A percentile compares a stretch with the other conserved stretches of the same genome.
Conservation (phyloP, 2,888 invertebrate genomes). For the Prosopocoilus inquinatus region DNA sequence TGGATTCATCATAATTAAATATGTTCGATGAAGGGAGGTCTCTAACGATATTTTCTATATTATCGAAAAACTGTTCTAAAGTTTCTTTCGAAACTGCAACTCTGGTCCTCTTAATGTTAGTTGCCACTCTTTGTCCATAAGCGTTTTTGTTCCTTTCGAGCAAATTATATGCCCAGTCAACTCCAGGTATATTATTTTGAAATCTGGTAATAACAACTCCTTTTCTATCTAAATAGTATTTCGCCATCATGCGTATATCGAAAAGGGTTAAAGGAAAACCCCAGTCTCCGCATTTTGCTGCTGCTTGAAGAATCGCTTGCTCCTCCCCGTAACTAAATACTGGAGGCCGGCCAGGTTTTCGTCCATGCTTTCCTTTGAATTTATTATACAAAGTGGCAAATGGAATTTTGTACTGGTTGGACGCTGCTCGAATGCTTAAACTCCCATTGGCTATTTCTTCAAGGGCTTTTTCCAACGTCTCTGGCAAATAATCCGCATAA, state of each 20-base stretch:
- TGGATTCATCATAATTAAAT: slow-evolving; percentile 42
- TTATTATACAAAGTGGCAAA: too few relatives aligned
- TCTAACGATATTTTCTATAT: slow-evolving; percentile 19
- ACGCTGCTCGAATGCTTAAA: not conserved
- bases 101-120: slow-evolving; percentile 21
- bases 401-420: not conserved
- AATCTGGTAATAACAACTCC: slow-evolving; percentile 14
- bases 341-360: not conserved
- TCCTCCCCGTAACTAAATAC: not conserved
- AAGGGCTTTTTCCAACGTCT: not conserved
- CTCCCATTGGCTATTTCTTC: not conserved
- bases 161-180: slow-evolving; percentile 18
- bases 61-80: slow-evolving; percentile 21
- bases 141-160: slow-evolving; percentile 18
- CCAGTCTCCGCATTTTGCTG: slow-evolving; percentile 11
- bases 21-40: slow-evolving; percentile 27
- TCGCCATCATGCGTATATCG: slow-evolving; percentile 10
- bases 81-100: slow-evolving; percentile 11
- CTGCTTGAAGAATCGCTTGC: slow-evolving; percentile 9
- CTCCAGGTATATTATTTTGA: slow-evolving; percentile 24
- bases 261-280: slow-evolving; percentile 12
- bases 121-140: slow-evolving; percentile 8
- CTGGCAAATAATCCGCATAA: not conserved
- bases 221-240: slow-evolving; percentile 9
- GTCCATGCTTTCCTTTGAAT: not conserved